These are phyloP conservation scores for Erebia epiphron DNA, from an alignment of 2,888 invertebrate genomes.

Conservation along the genomic window DNA sequence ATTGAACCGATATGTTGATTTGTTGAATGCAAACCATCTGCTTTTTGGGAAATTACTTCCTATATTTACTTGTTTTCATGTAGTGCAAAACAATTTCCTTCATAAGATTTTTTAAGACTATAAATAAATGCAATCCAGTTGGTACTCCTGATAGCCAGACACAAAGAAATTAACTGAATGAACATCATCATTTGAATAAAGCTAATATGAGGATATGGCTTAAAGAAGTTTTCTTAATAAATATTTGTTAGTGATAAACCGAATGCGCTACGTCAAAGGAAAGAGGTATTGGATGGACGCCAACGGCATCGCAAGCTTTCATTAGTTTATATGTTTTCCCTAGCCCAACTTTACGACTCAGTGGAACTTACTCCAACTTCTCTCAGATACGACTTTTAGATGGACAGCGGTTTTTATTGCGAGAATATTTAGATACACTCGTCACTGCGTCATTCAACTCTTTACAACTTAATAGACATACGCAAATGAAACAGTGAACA, in stretches of 20 bases:
- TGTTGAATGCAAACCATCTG: background rate
- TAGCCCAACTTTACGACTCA: conserved; percentile 64
- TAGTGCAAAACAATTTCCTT: background rate
- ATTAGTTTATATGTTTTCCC: conserved; percentile 56
- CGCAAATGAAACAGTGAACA: conserved; percentile 24
- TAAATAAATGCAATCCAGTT: background rate
- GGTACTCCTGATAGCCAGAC: background rate
- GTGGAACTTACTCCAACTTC: conserved; percentile 64
- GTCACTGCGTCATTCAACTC: conserved; percentile 14
- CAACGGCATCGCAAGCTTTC: conserved; percentile 58
- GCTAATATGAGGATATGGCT: background rate
- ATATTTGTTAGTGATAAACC: conserved; percentile 25
- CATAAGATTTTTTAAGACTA: background rate
- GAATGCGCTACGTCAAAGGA: conserved; percentile 38
- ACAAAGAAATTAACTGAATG: conserved; percentile 2
- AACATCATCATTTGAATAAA: background rate
- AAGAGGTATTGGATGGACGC: conserved; percentile 60
- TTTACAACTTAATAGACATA: conserved; percentile 15
- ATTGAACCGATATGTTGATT: background rate
- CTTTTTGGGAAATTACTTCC: background rate
- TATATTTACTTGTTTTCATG: background rate
- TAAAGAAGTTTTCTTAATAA: conserved; percentile 23
- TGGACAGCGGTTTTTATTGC: conserved; percentile 50
- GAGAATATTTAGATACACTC: conserved; percentile 25
- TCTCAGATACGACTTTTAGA: conserved; percentile 44